Percentiles rank a stretch among this genome's conserved stretches.
Evolutionary conservation across 2,888 invertebrate genomes (phyloP).

Genomic region (Trachelus troglodyta): DNA sequence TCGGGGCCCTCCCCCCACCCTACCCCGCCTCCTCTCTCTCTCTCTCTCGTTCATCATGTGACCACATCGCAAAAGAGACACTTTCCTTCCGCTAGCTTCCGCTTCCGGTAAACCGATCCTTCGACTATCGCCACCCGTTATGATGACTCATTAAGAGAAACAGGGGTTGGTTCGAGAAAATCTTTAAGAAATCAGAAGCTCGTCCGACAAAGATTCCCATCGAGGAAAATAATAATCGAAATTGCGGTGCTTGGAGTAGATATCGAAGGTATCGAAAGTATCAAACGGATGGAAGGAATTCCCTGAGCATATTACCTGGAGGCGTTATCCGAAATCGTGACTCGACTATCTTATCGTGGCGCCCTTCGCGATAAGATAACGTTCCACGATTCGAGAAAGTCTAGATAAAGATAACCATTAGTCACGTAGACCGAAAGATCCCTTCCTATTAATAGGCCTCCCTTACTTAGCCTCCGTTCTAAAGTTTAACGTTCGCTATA

Average conservation of each 20-base stretch:
- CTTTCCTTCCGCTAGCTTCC: not conserved
- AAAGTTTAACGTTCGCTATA: not conserved
- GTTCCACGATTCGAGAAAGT: not conserved
- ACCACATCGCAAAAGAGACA: not conserved
- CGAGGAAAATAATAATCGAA: not conserved
- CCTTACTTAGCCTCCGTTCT: not conserved
- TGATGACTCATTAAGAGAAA: not conserved
- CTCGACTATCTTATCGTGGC: conserved; percentile 15
- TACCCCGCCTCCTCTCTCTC: not conserved
- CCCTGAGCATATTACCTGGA: not conserved
- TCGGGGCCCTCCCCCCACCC: not conserved
- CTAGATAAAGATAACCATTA: conserved; percentile 8
- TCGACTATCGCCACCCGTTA: not conserved
- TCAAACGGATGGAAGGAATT: not conserved
- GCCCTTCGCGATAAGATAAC: conserved; percentile 19
- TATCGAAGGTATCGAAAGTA: not conserved
- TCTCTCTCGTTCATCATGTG: not conserved
- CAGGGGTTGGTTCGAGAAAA: not conserved
- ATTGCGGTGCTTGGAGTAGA: not conserved
- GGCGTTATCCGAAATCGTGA: not conserved
- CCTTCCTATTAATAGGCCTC: conserved; percentile 31
- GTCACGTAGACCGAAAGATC: conserved; percentile 30
- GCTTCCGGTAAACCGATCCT: not conserved
- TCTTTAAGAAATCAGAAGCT: not conserved
- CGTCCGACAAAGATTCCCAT: not conserved